phyloP scores from a whole-genome alignment of 1,140 invertebrate genomes.

The Dolichoris vasculosae region DNA sequence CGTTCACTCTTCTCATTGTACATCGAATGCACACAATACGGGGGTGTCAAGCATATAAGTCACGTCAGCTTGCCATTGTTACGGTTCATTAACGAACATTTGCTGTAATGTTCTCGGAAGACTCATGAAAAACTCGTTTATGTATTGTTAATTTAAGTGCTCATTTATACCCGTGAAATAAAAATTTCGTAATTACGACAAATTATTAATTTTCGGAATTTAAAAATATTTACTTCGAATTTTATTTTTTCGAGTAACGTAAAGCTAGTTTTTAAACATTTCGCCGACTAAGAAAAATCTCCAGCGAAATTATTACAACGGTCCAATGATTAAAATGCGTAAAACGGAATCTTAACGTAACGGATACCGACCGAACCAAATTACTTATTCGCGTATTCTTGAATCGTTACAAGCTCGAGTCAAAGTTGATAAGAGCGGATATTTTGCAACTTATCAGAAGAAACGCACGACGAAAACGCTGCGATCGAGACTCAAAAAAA shows the following conservation, averaged over 20 bases:
- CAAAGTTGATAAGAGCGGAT: too few species aligned
- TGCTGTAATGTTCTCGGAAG: slow-evolving; percentile 15
- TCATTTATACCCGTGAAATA: not conserved
- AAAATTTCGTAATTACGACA: not conserved
- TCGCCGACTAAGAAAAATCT: too few species aligned
- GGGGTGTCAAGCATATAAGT: slow-evolving; percentile 28
- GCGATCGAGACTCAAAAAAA: too few species aligned
- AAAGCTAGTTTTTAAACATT: not conserved
- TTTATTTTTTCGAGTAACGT: not conserved
- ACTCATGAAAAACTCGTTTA: not conserved
- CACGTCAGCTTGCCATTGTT: slow-evolving; percentile 45
- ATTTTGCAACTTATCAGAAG: too few species aligned
- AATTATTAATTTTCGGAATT: not conserved
- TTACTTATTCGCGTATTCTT: too few species aligned
- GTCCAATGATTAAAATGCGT: too few species aligned
- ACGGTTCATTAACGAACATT: slow-evolving; percentile 37
- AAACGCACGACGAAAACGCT: too few species aligned
- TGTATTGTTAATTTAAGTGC: not conserved
- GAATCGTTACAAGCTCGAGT: too few species aligned
- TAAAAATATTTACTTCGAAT: not conserved
- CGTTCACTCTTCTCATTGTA: slow-evolving; percentile 20
- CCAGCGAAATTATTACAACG: too few species aligned
- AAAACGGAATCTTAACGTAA: too few species aligned
- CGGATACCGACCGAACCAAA: too few species aligned
- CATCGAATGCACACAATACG: not conserved